These are phyloP conservation scores for Metridium senile DNA, from an alignment of 92 coral and sea anemone genomes.

Conservation along the genomic window DNA sequence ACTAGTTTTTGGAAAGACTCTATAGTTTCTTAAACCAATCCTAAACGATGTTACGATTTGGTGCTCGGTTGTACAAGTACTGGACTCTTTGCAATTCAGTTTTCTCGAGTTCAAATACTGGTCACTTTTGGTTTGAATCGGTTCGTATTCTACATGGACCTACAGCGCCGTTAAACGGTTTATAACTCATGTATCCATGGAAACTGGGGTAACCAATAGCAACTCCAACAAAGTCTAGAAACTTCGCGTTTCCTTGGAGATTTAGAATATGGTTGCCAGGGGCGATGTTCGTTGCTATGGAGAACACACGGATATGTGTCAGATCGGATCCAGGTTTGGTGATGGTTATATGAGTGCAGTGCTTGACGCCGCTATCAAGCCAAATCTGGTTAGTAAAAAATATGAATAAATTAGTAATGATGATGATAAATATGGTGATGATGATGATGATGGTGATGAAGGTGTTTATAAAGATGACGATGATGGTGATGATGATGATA, in stretches of 20 bases:
- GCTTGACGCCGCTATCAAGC: slow-evolving; percentile 24
- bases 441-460: slow-evolving; percentile 10
- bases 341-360: slow-evolving; percentile 20
- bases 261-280: slow-evolving; percentile 44
- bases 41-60: too few species aligned
- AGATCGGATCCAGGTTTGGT: slow-evolving; percentile 20
- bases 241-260: slow-evolving; percentile 15
- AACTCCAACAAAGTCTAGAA: slow-evolving; percentile 26
- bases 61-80: neutral
- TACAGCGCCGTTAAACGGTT: slow-evolving; percentile 32
- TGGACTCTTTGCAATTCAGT: neutral
- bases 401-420: neutral
- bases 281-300: slow-evolving; percentile 24
- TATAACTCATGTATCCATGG: slow-evolving; percentile 19
- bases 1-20: too few species aligned
- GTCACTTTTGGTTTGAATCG: neutral
- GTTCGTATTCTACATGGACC: slow-evolving; percentile 32
- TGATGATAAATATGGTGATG: neutral
- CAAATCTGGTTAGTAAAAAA: slow-evolving; percentile 14
- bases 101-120: neutral
- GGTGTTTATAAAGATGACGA: neutral
- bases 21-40: too few species aligned
- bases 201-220: slow-evolving; percentile 38
- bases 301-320: slow-evolving; percentile 42
- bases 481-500: neutral